Evolutionary conservation across 2,888 invertebrate species (phyloP), one percentile per base, ranked within the genome.

Genomic region (Troides aeacus): DNA sequence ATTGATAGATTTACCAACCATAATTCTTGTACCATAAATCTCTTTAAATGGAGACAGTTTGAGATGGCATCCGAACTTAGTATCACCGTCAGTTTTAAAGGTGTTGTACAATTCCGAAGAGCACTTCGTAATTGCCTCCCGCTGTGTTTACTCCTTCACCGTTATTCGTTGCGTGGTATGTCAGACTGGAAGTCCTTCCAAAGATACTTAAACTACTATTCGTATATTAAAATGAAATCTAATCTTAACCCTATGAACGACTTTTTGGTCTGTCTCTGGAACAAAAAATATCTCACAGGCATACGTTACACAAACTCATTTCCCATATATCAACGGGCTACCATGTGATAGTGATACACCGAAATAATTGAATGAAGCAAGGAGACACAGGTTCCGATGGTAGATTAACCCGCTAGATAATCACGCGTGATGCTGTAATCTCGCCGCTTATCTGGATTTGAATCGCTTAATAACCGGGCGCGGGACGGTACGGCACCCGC

Each of bases 391-490:
- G 62, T 57, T 23, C 58, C 50, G 57, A 36, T 42, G 24, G 50
- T 30, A 57, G 66, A 66, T 62, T 61, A 24, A 56, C 17, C 10
- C 36, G 42, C 17, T 7, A 67, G 68, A 68, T 68, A 63, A 63
- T 68, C 30, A 46, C 46, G n/a, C 46, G 8, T 57, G 67, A 68
- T 62, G 67, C 24, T 63, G 68, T 68, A 62, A 59, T 62, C 62
- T 63, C n/a, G 58, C 50, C 30, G 58, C 42, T 68, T 68, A 68
- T 68, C 68, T 50, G 63, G 46, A 63, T 24, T 58, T 46, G 62
- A 63, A 69, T 69, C 69, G 65, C 65, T 65, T 69, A 69, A 69
- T 69, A 69, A 69, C 64, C 58, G 65, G 69, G 60, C 18, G n/a
- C 30, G 69, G 30, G 30, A 62, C 69, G 53, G 69, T 69, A 69